Evolutionary conservation across 2,888 invertebrate genomes (phyloP), one percentile per base, ranked within the genome.

Genomic region (Uropetala carovei): DNA sequence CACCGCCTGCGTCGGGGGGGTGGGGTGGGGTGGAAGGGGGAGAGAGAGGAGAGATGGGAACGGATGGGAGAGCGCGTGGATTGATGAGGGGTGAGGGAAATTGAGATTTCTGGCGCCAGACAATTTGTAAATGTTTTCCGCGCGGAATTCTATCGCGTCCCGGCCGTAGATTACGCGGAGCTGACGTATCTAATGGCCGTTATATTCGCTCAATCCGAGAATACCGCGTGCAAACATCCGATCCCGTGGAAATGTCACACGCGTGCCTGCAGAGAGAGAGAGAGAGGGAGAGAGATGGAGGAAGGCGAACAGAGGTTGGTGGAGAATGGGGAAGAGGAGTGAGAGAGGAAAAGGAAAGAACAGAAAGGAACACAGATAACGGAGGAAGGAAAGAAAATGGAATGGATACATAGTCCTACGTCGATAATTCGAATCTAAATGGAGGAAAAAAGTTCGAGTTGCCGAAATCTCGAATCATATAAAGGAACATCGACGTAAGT

Each of bases 41-140:
- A 27, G 75, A 75, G 75, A 4, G 16, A 30, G 27, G 68, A 13
- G 64, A 89, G 64, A 60, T 89, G 89, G 64, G 89, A 89, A n/a
- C n/a, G n/a, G 9, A 60, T 60, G 60, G 64, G 64, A 64, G n/a
- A 64, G 64, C 64, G 0, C n/a, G n/a, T 16, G 27, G 75, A 75
- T 75, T 75, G 75, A 75, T 75, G 75, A 75, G 75, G 75, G 27
- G 75, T 11, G 16, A 27, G 27, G 64, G 18, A 64, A 89, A 89
- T 89, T 89, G 89, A 89, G 89, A 89, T 89, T 89, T 89, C 89
- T 89, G 89, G 89, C 89, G 64, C 64, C 75, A 75, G 89, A 64
- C 89, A 64, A 64, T 89, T 89, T 43, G 64, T 89, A 89, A 89
- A 89, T 89, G 89, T 89, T 89, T 89, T 60, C 64, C 64, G 8